A percentile compares a stretch with the other conserved stretches of the same genome.
Conservation (phyloP, 2,888 invertebrate genomes). For the Euplagia quadripunctaria region DNA sequence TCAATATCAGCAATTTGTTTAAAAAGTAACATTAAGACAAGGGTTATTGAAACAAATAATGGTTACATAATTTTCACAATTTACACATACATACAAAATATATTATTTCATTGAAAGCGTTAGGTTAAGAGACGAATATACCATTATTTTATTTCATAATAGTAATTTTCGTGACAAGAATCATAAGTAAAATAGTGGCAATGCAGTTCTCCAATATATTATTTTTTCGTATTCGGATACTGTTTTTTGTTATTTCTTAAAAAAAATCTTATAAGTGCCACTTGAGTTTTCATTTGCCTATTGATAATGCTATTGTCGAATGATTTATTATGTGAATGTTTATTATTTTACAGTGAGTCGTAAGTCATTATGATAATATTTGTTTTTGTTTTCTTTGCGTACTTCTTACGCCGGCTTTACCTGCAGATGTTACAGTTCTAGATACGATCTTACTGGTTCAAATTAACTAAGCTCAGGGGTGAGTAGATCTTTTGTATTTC, state of each 20-base stretch:
- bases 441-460: background rate
- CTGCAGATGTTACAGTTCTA: background rate
- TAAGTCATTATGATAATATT: background rate
- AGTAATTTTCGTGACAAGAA: background rate
- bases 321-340: constrained; percentile 7
- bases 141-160: background rate
- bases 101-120: background rate
- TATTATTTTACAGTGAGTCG: background rate
- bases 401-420: background rate
- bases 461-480: background rate
- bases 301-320: constrained; percentile 12
- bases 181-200: background rate
- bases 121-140: background rate
- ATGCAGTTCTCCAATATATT: background rate
- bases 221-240: constrained; percentile 34
- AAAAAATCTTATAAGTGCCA: constrained; percentile 19
- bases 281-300: constrained; percentile 10
- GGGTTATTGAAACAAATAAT: background rate
- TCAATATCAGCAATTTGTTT: background rate
- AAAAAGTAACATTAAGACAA: background rate
- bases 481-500: background rate
- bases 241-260: constrained; percentile 12
- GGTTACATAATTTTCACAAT: background rate
- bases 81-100: background rate
- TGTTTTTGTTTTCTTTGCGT: background rate